Percentiles rank a stretch among this genome's conserved stretches.
phyloP scores from a whole-genome alignment of 2,113 vertebrate genomes.

The Gorilla gorilla region DNA sequence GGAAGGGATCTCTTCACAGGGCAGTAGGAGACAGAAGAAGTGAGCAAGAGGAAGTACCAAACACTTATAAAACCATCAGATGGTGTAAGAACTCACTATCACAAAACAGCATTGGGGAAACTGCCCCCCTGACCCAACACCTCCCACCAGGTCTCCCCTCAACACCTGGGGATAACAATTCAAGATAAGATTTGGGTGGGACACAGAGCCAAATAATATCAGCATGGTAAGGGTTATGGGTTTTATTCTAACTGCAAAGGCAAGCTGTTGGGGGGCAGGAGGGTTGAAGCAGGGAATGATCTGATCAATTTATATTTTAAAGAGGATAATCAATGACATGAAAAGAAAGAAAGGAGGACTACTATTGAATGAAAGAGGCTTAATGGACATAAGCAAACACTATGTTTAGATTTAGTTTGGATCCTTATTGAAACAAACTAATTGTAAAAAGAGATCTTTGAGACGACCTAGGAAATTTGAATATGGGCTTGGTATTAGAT shows the following conservation, averaged over 20 bases:
- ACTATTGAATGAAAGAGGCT: not conserved
- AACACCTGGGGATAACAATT: too few species aligned
- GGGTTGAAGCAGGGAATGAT: not conserved
- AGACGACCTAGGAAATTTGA: not conserved
- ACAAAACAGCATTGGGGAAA: too few species aligned
- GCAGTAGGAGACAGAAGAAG: too few species aligned
- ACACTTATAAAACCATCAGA: too few species aligned
- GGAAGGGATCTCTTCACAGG: too few species aligned
- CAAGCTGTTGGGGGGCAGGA: not conserved
- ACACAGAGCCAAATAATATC: too few species aligned
- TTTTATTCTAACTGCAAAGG: not conserved
- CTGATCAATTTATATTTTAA: not conserved
- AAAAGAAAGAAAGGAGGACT: not conserved
- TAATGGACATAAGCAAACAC: not conserved
- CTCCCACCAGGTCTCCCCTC: too few species aligned
- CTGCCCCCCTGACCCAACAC: too few species aligned
- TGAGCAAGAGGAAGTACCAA: too few species aligned
- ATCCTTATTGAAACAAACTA: not conserved
- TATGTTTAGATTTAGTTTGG: not conserved
- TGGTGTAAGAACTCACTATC: too few species aligned
- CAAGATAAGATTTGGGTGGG: too few species aligned
- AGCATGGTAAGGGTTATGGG: not conserved
- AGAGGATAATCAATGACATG: not conserved
- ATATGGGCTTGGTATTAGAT: not conserved
- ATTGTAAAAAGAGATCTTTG: not conserved